Conservation (phyloP, 2,797 vertebrate species). For the Capromys pilorides region DNA sequence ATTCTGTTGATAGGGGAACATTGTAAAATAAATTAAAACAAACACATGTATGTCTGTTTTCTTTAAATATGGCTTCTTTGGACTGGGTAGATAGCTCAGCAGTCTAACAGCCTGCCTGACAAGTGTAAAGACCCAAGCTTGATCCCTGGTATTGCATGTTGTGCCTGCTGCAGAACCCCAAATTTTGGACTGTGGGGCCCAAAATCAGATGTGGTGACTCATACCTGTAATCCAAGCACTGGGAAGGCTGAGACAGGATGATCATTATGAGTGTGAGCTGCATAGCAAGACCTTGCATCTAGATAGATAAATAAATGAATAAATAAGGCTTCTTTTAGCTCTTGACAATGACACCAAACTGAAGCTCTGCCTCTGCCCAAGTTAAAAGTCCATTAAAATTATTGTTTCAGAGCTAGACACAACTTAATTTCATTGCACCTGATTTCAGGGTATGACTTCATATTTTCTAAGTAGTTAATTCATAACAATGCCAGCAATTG, state of each 20-base stretch:
- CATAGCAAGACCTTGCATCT: too few species aligned
- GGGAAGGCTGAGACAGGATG: too few species aligned
- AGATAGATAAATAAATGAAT: not conserved
- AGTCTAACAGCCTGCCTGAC: too few species aligned
- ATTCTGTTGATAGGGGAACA: not conserved
- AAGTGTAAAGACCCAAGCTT: too few species aligned
- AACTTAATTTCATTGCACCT: not conserved
- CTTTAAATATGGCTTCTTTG: not conserved
- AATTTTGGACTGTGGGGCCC: too few species aligned
- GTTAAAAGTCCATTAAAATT: not conserved
- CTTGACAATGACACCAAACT: not conserved
- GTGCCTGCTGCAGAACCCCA: too few species aligned
- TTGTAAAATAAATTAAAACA: constrained; percentile 25
- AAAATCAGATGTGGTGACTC: too few species aligned
- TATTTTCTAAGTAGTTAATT: constrained; percentile 34
- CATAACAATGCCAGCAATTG: not conserved
- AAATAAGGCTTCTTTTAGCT: not conserved
- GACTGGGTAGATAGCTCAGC: too few species aligned
- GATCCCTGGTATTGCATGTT: too few species aligned
- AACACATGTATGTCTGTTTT: not conserved
- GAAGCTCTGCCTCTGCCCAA: not conserved
- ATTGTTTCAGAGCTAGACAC: not conserved
- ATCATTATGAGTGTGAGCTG: too few species aligned
- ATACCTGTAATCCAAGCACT: too few species aligned
- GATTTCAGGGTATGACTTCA: constrained; percentile 9